phyloP scores from a whole-genome alignment of 2,888 invertebrate species.

The Scaptomyza flava region DNA sequence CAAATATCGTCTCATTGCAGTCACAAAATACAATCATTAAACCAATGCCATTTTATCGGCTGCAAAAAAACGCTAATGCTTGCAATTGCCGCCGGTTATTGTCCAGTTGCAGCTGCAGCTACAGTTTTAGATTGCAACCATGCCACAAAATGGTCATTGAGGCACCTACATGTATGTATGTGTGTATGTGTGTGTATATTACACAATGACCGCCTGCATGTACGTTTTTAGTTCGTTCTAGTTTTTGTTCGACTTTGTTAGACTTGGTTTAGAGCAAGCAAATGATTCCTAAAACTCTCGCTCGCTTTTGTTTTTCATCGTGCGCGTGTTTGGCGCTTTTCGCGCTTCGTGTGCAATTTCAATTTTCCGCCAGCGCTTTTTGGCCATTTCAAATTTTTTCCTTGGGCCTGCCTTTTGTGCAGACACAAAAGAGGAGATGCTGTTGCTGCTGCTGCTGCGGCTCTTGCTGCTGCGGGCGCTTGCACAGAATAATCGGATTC shows the following conservation, averaged over 20 bases:
- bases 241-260: constrained; percentile 26
- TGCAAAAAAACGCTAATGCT: not conserved
- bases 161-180: not conserved
- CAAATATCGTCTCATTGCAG: constrained; percentile 2
- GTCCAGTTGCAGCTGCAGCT: constrained; percentile 25
- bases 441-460: not conserved
- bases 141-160: constrained; percentile 32
- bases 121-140: constrained; percentile 43
- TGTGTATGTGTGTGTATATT: not conserved
- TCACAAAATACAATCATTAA: constrained; percentile 38
- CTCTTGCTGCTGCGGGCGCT: constrained; percentile 42
- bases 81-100: constrained; percentile 1
- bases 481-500: constrained; percentile 54
- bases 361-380: constrained; percentile 78
- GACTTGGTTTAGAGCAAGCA: constrained; percentile 20
- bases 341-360: constrained; percentile 67
- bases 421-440: constrained; percentile 20
- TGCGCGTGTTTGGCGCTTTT: constrained; percentile 38
- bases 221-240: constrained; percentile 14
- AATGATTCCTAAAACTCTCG: constrained; percentile 49
- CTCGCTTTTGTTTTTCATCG: constrained; percentile 47
- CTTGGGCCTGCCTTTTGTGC: constrained; percentile 38
- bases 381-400: constrained; percentile 34
- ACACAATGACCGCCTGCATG: constrained; percentile 39
- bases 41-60: constrained; percentile 33